Evolutionary conservation across 2,888 invertebrate species (phyloP).

Genomic region (Cataglyphis albicans): DNA sequence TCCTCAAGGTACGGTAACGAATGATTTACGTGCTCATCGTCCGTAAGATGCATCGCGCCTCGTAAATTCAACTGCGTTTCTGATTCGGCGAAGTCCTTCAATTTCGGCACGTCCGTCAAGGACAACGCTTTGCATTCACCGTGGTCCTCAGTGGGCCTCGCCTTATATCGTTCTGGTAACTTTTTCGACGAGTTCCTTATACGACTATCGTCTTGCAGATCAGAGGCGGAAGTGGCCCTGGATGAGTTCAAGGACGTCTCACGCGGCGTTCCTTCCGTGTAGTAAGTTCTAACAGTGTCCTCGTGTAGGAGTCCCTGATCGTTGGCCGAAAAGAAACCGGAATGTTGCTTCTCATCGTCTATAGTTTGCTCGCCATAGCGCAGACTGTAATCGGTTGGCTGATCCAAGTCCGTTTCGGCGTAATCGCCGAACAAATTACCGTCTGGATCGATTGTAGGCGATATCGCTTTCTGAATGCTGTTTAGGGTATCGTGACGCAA

Average conservation of each 20-base stretch:
- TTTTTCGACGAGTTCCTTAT: conserved; percentile 61
- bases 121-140: conserved; percentile 37
- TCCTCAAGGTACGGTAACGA: conserved; percentile 53
- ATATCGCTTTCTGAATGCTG: conserved; percentile 68
- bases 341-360: conserved; percentile 81
- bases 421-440: conserved; percentile 79
- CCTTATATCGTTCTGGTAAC: conserved; percentile 59
- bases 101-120: conserved; percentile 31
- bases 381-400: conserved; percentile 96
- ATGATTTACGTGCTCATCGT: conserved; percentile 36
- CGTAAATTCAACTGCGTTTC: conserved; percentile 50
- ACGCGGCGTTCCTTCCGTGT: conserved; percentile 95
- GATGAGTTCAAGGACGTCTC: conserved; percentile 90
- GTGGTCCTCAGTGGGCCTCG: conserved; percentile 10
- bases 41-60: conserved; percentile 13
- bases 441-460: conserved; percentile 70
- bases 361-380: conserved; percentile 94
- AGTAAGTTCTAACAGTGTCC: conserved; percentile 95
- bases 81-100: conserved; percentile 34
- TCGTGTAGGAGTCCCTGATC: conserved; percentile 88
- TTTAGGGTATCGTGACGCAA: conserved; percentile 65
- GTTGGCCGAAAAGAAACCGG: conserved; percentile 76
- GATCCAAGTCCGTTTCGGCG: conserved; percentile 82
- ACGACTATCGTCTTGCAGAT: conserved; percentile 88
- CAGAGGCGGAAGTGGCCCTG: conserved; percentile 95